Percentiles rank a stretch among this genome's conserved stretches.
phyloP scores from a whole-genome alignment of 1,140 invertebrate genomes.

The Drosophila setifemur region DNA sequence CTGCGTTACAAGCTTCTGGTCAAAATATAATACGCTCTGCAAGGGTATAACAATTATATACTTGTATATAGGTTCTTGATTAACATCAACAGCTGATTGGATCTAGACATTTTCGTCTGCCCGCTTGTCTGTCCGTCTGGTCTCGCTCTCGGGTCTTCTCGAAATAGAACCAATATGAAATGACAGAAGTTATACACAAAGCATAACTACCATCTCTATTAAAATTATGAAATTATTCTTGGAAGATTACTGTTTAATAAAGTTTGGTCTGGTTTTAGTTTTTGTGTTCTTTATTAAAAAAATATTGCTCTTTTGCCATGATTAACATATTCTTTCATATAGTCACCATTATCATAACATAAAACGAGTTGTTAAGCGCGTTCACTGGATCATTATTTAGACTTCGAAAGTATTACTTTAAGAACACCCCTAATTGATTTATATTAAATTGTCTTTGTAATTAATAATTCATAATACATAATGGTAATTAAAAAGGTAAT shows the following conservation, averaged over 20 bases:
- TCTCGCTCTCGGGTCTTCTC: too few relatives aligned
- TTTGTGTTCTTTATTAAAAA: constrained; percentile 66
- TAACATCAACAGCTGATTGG: too few relatives aligned
- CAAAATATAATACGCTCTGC: too few relatives aligned
- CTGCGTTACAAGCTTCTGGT: too few relatives aligned
- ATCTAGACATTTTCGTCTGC: too few relatives aligned
- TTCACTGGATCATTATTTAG: constrained; percentile 35
- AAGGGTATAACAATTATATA: too few relatives aligned
- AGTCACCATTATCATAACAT: constrained; percentile 67
- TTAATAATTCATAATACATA: constrained; percentile 60
- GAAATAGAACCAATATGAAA: too few relatives aligned
- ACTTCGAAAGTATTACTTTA: constrained; percentile 45
- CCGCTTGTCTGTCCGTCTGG: too few relatives aligned
- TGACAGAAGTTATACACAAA: too few relatives aligned
- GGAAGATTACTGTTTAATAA: too few relatives aligned
- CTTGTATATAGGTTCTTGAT: too few relatives aligned
- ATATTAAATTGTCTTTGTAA: constrained; percentile 38
- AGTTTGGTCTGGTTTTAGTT: background rate
- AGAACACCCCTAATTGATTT: constrained; percentile 50
- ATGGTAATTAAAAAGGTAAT: constrained; percentile 59
- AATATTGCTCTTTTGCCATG: constrained; percentile 75
- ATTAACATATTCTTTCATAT: constrained; percentile 67
- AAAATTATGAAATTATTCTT: background rate
- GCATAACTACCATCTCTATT: too few relatives aligned
- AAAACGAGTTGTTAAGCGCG: constrained; percentile 53